Percentiles rank a stretch among this genome's conserved stretches.
Evolutionary conservation across 2,888 invertebrate genomes (phyloP).

Genomic region (Dynastes hyllus): DNA sequence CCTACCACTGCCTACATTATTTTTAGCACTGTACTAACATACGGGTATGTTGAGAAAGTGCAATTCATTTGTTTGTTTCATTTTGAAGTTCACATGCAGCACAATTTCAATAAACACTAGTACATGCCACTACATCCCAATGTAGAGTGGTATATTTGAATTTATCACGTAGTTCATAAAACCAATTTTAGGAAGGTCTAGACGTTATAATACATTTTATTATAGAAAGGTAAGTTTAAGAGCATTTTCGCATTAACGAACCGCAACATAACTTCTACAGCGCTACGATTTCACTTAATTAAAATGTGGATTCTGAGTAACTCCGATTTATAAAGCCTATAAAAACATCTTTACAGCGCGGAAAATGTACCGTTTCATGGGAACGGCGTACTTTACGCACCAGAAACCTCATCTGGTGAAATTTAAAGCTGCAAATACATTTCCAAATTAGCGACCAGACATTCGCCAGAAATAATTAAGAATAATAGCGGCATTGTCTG

Average conservation of each 20-base stretch:
- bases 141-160: too few relatives aligned
- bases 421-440: slow-evolving; percentile 25
- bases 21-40: too few relatives aligned
- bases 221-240: slow-evolving; percentile 15
- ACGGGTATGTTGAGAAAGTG: too few relatives aligned
- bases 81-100: too few relatives aligned
- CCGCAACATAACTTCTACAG: background rate
- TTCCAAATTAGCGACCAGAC: slow-evolving; percentile 29
- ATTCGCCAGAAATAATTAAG: slow-evolving; percentile 38
- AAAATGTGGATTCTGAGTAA: slow-evolving; percentile 29
- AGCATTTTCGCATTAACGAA: slow-evolving; percentile 26
- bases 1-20: too few relatives aligned
- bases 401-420: background rate
- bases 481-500: slow-evolving; percentile 26
- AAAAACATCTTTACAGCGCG: slow-evolving; percentile 13
- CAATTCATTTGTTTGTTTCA: too few relatives aligned
- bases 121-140: too few relatives aligned
- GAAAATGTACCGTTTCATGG: slow-evolving; percentile 19
- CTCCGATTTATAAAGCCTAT: slow-evolving; percentile 23
- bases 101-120: too few relatives aligned
- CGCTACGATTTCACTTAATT: slow-evolving; percentile 21
- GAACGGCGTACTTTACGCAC: background rate
- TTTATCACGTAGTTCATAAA: too few relatives aligned
- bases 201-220: background rate
- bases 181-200: background rate